Evolutionary conservation across 1,140 invertebrate genomes (phyloP).

Genomic region (Globodera ellingtonae): DNA sequence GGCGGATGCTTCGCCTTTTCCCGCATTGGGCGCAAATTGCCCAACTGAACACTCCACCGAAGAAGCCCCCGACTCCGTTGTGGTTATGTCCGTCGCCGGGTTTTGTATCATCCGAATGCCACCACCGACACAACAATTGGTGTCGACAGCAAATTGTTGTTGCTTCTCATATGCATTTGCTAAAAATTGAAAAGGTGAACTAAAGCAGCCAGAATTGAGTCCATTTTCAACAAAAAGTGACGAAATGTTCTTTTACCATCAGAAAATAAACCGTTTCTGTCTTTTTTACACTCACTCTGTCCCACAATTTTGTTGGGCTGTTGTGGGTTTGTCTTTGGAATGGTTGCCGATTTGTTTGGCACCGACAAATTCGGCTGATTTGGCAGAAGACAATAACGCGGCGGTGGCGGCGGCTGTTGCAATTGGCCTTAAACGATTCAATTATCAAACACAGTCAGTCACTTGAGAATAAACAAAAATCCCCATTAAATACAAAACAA

Average conservation of each 20-base stretch:
- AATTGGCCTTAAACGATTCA: neutral
- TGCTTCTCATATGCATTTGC: neutral
- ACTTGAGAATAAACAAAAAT: neutral
- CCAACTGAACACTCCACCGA: slow-evolving; percentile 27
- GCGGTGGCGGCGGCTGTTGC: neutral
- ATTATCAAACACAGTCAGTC: too few relatives aligned
- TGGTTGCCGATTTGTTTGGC: slow-evolving; percentile 9
- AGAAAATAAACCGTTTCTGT: too few relatives aligned
- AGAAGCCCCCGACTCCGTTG: slow-evolving; percentile 15
- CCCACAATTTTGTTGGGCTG: neutral
- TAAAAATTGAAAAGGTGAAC: neutral
- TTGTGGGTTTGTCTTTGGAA: slow-evolving; percentile 7
- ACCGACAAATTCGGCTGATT: neutral
- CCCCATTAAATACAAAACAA: too few relatives aligned
- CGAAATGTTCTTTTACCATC: too few relatives aligned
- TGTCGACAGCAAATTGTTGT: neutral
- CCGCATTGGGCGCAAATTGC: neutral
- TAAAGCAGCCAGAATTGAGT: neutral
- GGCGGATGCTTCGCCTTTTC: neutral
- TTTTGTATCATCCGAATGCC: slow-evolving; percentile 16
- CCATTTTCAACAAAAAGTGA: neutral
- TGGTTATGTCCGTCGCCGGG: slow-evolving; percentile 12
- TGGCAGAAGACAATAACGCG: slow-evolving; percentile 2
- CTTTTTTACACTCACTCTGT: too few relatives aligned
- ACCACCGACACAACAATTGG: neutral